These are phyloP conservation scores for Rhinatrema bivittatum DNA, from an alignment of 2,797 vertebrate genomes.

Conservation along the genomic window DNA sequence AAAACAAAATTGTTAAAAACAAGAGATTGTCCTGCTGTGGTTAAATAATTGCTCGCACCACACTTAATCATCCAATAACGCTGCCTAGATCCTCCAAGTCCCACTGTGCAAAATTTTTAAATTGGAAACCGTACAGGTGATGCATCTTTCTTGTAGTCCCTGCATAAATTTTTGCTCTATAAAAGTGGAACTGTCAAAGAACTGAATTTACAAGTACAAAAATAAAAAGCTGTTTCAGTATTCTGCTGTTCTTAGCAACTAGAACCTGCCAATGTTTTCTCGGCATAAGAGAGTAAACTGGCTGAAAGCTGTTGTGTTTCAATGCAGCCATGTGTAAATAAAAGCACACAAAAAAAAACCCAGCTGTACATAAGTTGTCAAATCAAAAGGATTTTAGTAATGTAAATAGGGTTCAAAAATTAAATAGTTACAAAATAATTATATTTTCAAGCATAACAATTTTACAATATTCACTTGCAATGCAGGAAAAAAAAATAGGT, in stretches of 20 bases:
- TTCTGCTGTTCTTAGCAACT: conserved; percentile 50
- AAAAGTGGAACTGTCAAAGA: conserved; percentile 33
- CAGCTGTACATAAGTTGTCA: conserved; percentile 4
- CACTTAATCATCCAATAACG: conserved; percentile 24
- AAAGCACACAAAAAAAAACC: conserved; percentile 12
- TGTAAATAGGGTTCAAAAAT: too few species aligned
- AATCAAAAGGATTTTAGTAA: conserved; percentile 4
- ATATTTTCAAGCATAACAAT: too few species aligned
- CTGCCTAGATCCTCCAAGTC: conserved; percentile 6
- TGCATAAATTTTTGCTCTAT: conserved; percentile 33
- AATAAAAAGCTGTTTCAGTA: conserved; percentile 27
- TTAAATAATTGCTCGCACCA: too few species aligned
- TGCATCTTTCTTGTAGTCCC: conserved; percentile 26
- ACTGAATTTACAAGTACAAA: conserved; percentile 39
- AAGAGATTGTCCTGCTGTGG: too few species aligned
- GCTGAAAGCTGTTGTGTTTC: conserved; percentile 32
- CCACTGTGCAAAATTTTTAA: conserved; percentile 18
- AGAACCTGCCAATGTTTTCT: conserved; percentile 35
- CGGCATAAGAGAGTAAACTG: conserved; percentile 23
- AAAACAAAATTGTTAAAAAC: too few species aligned
- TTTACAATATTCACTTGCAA: too few species aligned
- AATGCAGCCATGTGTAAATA: conserved; percentile 20
- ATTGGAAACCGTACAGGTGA: conserved; percentile 30
- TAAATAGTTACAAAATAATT: too few species aligned
- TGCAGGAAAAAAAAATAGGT: too few species aligned